Evolutionary conservation across 1,140 invertebrate species (phyloP).

Genomic region (Meloidogyne chitwoodi): DNA sequence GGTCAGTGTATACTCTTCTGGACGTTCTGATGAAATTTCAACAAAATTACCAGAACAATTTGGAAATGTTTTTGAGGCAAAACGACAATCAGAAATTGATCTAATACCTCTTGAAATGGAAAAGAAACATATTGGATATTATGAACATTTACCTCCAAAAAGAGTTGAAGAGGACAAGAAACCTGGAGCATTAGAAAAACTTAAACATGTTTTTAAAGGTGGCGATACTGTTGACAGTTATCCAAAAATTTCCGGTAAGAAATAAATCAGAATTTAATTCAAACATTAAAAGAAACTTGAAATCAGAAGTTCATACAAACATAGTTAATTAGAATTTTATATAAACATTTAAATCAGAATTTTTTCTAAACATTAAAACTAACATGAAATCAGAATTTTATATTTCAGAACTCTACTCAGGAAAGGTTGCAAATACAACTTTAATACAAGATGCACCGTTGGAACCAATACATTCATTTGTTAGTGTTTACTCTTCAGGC

Average conservation of each 20-base stretch:
- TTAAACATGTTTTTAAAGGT: background rate
- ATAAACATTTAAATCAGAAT: too few relatives aligned
- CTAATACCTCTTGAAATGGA: background rate
- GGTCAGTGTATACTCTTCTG: constrained; percentile 20
- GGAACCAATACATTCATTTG: background rate
- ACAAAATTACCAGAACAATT: background rate
- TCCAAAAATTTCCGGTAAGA: too few relatives aligned
- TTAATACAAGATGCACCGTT: background rate
- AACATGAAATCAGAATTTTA: too few relatives aligned
- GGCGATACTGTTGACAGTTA: too few relatives aligned
- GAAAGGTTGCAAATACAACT: background rate
- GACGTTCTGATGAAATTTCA: constrained; percentile 29
- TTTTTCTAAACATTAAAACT: too few relatives aligned
- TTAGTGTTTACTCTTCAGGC: constrained; percentile 21
- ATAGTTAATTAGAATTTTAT: too few relatives aligned
- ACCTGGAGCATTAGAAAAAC: background rate
- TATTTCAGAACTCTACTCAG: background rate
- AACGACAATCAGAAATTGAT: background rate
- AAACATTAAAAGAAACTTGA: too few relatives aligned
- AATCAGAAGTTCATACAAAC: too few relatives aligned
- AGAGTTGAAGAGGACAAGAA: background rate
- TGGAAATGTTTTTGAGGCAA: background rate
- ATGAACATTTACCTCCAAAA: background rate
- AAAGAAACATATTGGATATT: background rate
- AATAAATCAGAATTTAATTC: too few relatives aligned